Evolutionary conservation across 2,888 invertebrate genomes (phyloP), one percentile per base, ranked within the genome.

Genomic region (Diogma glabrata): DNA sequence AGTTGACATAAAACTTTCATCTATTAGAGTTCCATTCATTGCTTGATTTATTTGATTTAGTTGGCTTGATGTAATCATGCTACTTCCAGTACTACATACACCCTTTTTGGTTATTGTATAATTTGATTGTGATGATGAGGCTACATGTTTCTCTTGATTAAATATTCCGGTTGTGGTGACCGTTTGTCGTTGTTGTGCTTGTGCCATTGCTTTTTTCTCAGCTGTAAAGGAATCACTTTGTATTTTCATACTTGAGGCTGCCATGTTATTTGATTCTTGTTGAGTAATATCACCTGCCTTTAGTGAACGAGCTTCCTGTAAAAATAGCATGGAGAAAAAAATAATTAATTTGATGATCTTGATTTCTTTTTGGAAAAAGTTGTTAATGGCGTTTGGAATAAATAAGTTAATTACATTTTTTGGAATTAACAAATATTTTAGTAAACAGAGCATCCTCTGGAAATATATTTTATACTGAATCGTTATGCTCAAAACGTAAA

Each of bases 201-300:
- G 82, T 50, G 83, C 79, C 66, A 81, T 80, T 28, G 75, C 74
- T 60, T 79, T 79, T 64, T 90, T 86, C 71, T 91, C 89, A 10
- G 87, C 84, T 60, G 86, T 88, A 70, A 88, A 91, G 36, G 83
- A 83, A 62, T 88, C 89, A 48, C 89, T 87, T 58, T 87, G 87
- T 51, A 92, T 75, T 69, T 87, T 84, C 73, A 89, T 84, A 64
- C 84, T 84, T 38, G 87, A 80, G 45, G 88, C 84, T 52, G 87
- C 84, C 72, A 89, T 81, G 67, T 87, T 88, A 66, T 87, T 87
- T 59, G 83, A 84, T 67, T 90, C 88, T 67, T 90, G 87, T 61
- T 89, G 87, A 50, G 85, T 81, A 50, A 89, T 74, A 66, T 91
- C 91, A 51, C 87, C 87, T 51, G 87, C 80, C 69, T 86, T 87